Base-by-base conservation (phyloP, 2,888 invertebrate genomes). In the Psylliodes chrysocephalus region DNA sequence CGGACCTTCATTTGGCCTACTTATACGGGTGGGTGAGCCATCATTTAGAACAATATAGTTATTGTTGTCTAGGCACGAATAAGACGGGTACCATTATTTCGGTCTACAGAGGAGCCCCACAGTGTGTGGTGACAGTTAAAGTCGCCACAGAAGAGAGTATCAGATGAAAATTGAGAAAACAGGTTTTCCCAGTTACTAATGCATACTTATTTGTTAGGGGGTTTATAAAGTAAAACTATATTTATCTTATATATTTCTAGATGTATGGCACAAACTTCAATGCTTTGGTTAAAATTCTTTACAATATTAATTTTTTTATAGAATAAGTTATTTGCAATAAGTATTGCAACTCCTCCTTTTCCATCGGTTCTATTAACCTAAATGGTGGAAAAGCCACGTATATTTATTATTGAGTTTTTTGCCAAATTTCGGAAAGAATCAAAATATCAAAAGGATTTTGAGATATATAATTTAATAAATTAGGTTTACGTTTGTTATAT, bases 291-390 rank as follows among this genome's bases (percentile, higher is more conserved):
- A 25, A 49, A 35, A 7, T 38, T 38, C 49, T 49, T 49, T 19
- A 14, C 49, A 19, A 30, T 38, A 19, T 49, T 18, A 38, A 30
- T 49, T 59, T 22, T n/a, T n/a, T n/a, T n/a, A n/a, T n/a, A n/a
- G n/a, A n/a, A n/a, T n/a, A n/a, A n/a, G n/a, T n/a, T n/a, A n/a
- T n/a, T n/a, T n/a, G n/a, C n/a, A n/a, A n/a, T n/a, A n/a, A n/a
- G n/a, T n/a, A n/a, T n/a, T n/a, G 59, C 59, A 19, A 59, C 59
- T 38, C 49, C 59, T 38, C 49, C 59, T 38, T 59, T 30, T 14
- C 49, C 38, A 59, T 59, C 59, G 14, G 44, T 10, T 22, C 59
- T 30, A 19, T 28, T 46, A 30, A 14, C 35, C n/a, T n/a, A n/a
- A n/a, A n/a, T n/a, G n/a, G n/a, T n/a, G n/a, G n/a, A n/a, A n/a